A percentile compares a stretch with the other conserved stretches of the same genome.
Conservation (phyloP, 2,888 invertebrate species). For the Machimus rusticus region DNA sequence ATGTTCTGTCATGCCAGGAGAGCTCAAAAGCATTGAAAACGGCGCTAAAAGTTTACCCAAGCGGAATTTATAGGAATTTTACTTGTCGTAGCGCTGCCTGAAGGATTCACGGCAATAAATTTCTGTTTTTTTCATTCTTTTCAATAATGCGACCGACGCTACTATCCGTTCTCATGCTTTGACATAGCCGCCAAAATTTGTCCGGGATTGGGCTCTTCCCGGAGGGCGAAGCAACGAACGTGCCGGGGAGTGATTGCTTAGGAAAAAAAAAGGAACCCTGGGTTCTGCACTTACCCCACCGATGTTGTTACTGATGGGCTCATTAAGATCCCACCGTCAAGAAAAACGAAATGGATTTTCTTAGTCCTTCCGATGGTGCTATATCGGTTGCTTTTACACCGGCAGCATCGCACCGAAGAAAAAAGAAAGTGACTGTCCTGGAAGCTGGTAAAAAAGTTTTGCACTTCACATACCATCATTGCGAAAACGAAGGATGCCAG, state of each 20-base stretch:
- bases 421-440: neutral
- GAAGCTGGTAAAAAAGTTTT: neutral
- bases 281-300: neutral
- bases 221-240: neutral
- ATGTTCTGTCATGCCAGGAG: neutral
- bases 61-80: conserved; percentile 9
- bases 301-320: neutral
- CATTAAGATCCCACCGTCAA: neutral
- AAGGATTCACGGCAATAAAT: neutral
- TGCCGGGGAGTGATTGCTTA: neutral
- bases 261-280: neutral
- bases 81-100: neutral
- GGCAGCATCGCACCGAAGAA: neutral
- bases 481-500: neutral
- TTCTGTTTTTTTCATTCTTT: neutral
- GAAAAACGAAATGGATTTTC: neutral
- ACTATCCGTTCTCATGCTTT: neutral
- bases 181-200: neutral
- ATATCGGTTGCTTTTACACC: neutral
- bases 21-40: neutral
- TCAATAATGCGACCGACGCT: neutral
- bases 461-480: neutral
- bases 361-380: neutral
- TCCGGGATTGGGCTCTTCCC: neutral
- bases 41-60: neutral